phyloP scores from a whole-genome alignment of 2,888 invertebrate genomes.

The Lasioglossum zephyrum region DNA sequence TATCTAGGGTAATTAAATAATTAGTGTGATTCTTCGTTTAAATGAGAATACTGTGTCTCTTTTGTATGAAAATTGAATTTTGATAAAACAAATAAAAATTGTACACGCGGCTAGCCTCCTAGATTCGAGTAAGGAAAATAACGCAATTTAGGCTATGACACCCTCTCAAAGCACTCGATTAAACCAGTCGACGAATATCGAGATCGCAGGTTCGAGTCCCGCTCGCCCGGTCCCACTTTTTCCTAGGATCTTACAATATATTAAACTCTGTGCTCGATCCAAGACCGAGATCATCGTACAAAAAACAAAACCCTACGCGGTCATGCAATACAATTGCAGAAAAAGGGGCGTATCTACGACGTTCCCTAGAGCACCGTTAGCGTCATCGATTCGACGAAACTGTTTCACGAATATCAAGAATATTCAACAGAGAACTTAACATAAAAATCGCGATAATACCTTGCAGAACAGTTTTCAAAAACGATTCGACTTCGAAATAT shows the following conservation, averaged over 20 bases:
- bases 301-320: conserved; percentile 45
- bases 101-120: background rate
- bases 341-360: background rate
- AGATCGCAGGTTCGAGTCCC: conserved; percentile 8
- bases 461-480: background rate
- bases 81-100: background rate
- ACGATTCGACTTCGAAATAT: background rate
- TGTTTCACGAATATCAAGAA: background rate
- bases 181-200: background rate
- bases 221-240: conserved; percentile 11
- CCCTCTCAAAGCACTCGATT: background rate
- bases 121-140: background rate
- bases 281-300: conserved; percentile 63
- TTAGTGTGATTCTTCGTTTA: background rate
- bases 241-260: conserved; percentile 47
- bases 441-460: conserved; percentile 6
- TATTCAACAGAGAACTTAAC: background rate
- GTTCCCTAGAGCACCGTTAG: background rate
- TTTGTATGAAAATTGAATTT: background rate
- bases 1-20: no score
- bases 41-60: background rate
- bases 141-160: background rate
- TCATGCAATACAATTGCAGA: conserved; percentile 59
- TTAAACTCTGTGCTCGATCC: conserved; percentile 72
- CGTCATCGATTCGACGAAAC: background rate